Conservation (phyloP, 1,140 invertebrate genomes). For the Pantala flavescens region DNA sequence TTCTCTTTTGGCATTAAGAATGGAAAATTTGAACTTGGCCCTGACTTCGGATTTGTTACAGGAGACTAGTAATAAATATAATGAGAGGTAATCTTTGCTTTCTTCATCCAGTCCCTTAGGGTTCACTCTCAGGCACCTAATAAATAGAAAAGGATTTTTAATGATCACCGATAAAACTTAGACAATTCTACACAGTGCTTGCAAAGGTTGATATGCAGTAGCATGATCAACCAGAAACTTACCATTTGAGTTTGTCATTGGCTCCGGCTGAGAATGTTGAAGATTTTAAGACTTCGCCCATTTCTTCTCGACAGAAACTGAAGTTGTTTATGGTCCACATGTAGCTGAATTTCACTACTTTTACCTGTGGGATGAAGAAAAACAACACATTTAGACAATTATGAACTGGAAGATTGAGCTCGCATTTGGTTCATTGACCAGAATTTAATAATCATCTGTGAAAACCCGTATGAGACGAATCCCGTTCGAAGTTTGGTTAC, state of each 20-base stretch:
- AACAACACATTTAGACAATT: not conserved
- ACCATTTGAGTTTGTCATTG: slow-evolving; percentile 99
- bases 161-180: not conserved
- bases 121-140: slow-evolving; percentile 94
- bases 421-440: too few species aligned
- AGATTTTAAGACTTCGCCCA: slow-evolving; percentile 99
- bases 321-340: slow-evolving; percentile 99
- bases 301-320: slow-evolving; percentile 98
- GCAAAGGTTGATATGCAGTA: not conserved
- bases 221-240: slow-evolving; percentile 29
- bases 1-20: slow-evolving; percentile 98
- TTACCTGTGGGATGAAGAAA: slow-evolving; percentile 64
- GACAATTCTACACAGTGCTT: not conserved
- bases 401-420: too few species aligned
- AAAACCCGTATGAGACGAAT: too few species aligned
- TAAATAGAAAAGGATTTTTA: slow-evolving; percentile 23
- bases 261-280: slow-evolving; percentile 98
- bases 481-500: too few species aligned
- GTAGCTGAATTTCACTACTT: slow-evolving; percentile 99
- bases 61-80: slow-evolving; percentile 95
- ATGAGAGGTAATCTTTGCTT: slow-evolving; percentile 98
- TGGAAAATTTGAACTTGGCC: slow-evolving; percentile 99
- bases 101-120: slow-evolving; percentile 99
- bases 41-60: slow-evolving; percentile 99
- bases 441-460: too few species aligned